Conservation (phyloP, 2,888 invertebrate species). For the Anticlea derivata region DNA sequence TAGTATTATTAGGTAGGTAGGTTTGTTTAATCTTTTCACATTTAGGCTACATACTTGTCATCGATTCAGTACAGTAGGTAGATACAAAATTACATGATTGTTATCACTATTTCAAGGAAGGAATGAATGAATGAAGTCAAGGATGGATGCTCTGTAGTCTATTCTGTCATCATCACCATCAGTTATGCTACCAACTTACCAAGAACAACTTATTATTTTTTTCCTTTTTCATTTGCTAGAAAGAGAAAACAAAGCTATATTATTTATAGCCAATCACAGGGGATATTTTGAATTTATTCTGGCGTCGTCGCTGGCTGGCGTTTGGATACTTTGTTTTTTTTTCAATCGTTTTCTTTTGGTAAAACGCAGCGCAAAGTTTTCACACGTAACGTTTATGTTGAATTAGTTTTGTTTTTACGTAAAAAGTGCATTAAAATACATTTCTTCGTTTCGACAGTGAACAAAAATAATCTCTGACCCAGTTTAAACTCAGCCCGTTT, state of each 20-base stretch:
- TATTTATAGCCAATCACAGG: conserved; percentile 68
- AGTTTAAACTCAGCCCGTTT: neutral
- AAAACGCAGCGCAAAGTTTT: conserved; percentile 14
- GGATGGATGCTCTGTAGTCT: too few species aligned
- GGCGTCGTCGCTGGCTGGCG: conserved; percentile 73
- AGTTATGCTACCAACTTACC: neutral
- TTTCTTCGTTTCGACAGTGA: conserved; percentile 27
- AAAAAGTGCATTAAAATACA: conserved; percentile 37
- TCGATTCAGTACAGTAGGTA: too few species aligned
- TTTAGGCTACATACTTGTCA: too few species aligned
- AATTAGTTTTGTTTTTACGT: conserved; percentile 42
- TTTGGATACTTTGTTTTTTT: conserved; percentile 59
- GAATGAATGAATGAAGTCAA: too few species aligned
- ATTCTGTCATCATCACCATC: neutral
- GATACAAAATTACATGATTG: too few species aligned
- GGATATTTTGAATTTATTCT: conserved; percentile 66
- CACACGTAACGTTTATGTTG: conserved; percentile 48
- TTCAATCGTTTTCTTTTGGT: conserved; percentile 29
- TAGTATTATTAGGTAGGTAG: too few species aligned
- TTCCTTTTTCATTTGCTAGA: conserved; percentile 15
- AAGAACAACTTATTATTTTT: neutral
- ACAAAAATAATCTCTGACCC: conserved; percentile 20
- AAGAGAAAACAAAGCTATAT: conserved; percentile 38
- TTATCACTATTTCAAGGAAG: too few species aligned
- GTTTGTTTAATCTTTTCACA: too few species aligned